phyloP scores from a whole-genome alignment of 2,797 vertebrate genomes.

The Helicolenus hilgendorfi region DNA sequence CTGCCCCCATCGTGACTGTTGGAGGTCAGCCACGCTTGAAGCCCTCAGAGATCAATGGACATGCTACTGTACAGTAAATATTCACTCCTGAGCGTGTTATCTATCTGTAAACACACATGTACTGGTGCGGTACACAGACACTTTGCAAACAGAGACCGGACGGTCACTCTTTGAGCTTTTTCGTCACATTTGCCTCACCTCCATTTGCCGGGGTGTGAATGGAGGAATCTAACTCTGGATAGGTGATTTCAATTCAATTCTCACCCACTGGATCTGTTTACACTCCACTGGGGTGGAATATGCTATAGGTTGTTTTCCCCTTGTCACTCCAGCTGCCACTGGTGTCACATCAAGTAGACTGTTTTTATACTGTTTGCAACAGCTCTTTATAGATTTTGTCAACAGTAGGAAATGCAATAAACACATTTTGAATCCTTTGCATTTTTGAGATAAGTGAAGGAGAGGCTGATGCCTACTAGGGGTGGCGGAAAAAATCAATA shows the following conservation, averaged over 20 bases:
- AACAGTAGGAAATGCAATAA: constrained; percentile 60
- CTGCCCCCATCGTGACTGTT: constrained; percentile 83
- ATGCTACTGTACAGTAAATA: constrained; percentile 84
- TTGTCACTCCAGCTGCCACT: constrained; percentile 77
- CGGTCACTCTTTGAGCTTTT: constrained; percentile 47
- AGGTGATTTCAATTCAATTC: constrained; percentile 99
- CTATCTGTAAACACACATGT: constrained; percentile 79
- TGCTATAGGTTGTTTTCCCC: constrained; percentile 81
- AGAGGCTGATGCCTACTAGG: neutral
- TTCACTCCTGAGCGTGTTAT: constrained; percentile 90
- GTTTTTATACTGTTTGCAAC: constrained; percentile 45
- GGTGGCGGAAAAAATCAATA: too few relatives aligned
- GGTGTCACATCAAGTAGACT: constrained; percentile 44
- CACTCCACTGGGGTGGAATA: constrained; percentile 89
- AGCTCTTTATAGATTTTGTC: constrained; percentile 60
- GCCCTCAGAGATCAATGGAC: constrained; percentile 92
- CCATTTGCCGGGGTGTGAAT: constrained; percentile 91
- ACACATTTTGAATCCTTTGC: constrained; percentile 36
- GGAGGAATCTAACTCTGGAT: constrained; percentile 92
- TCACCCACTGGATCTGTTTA: constrained; percentile 95
- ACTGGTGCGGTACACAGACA: constrained; percentile 24
- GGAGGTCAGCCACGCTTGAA: constrained; percentile 88
- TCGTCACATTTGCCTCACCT: constrained; percentile 60
- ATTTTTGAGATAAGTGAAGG: constrained; percentile 1
- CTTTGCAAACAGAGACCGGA: constrained; percentile 32